Percentiles rank a stretch among this genome's conserved stretches.
phyloP scores from a whole-genome alignment of 1,140 invertebrate genomes.

The Leptinotarsa texana region DNA sequence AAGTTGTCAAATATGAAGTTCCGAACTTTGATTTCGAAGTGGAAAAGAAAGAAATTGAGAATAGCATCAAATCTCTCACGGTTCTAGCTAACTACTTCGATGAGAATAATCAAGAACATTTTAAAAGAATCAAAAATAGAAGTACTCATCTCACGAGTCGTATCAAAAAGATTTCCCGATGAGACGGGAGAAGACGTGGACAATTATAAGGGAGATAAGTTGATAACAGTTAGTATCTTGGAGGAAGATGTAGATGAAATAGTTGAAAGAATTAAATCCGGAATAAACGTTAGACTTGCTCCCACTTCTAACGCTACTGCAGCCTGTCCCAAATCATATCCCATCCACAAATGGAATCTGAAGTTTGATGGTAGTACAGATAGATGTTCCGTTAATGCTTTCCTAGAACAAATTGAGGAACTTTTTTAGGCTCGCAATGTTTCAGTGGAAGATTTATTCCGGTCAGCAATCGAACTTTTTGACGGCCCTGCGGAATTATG shows the following conservation, averaged over 20 bases:
- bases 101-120: background rate
- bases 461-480: background rate
- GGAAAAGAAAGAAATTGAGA: too few relatives aligned
- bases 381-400: too few relatives aligned
- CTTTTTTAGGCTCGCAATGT: too few relatives aligned
- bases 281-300: background rate
- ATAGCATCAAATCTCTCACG: background rate
- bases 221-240: background rate
- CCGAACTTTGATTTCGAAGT: too few relatives aligned
- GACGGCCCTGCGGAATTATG: background rate
- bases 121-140: background rate
- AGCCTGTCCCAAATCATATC: too few relatives aligned
- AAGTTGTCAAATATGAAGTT: too few relatives aligned
- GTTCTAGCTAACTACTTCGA: background rate
- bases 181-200: background rate
- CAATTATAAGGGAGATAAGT: background rate
- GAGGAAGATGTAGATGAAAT: background rate
- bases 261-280: background rate
- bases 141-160: background rate
- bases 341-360: too few relatives aligned
- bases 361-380: too few relatives aligned
- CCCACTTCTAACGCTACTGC: background rate
- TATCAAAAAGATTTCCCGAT: background rate
- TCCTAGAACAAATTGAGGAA: too few relatives aligned
- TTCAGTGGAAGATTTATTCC: background rate